Base-by-base conservation (phyloP, 92 coral and sea anemone genomes). In the Phenganax marumi region DNA sequence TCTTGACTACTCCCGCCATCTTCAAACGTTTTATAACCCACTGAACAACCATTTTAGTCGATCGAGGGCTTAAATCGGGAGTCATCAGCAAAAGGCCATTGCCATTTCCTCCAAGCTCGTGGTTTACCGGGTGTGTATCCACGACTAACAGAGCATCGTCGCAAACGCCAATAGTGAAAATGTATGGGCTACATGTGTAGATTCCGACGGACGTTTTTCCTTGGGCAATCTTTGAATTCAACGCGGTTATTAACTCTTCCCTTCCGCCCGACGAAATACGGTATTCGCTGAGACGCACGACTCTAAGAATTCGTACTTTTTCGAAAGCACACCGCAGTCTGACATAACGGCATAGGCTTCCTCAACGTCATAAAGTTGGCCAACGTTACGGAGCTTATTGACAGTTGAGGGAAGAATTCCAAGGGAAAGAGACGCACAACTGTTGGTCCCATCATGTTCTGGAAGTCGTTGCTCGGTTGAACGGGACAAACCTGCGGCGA, bases 371-470 rank as follows among this genome's bases (percentile, higher is more conserved):
- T 33, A 33, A 33, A 33, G 43, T 5, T 33, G 43, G 5, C 43
- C 43, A 33, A 33, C 43, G 5, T 33, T 33, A 1, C 0, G 43
- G 43, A 33, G 43, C 3, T 33, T 33, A 33, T 33, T 33, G 2
- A 33, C 43, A 33, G 5, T 2, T 33, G 43, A 5, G 5, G 43
- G 43, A 33, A 33, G 43, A 33, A 81, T 81, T 56, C 8, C 43
- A 33, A 33, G 43, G 43, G 43, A 33, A 33, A 33, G 43, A 33
- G 5, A 33, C 43, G 43, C 43, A 25, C 12, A 81, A 13, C 25
- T 62, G 66, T 81, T 81, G 82, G 85, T 68, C 14, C 79, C 85
- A 24, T 81, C 85, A 81, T 66, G 17, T 46, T 66, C 83, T 70
- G 85, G 85, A 68, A 52, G 68, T 21, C 3, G 2, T 21, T 14